A percentile compares a stretch with the other conserved stretches of the same genome.
These are phyloP conservation scores for Calypte anna DNA, from an alignment of 2,113 vertebrate genomes.

Conservation along the genomic window DNA sequence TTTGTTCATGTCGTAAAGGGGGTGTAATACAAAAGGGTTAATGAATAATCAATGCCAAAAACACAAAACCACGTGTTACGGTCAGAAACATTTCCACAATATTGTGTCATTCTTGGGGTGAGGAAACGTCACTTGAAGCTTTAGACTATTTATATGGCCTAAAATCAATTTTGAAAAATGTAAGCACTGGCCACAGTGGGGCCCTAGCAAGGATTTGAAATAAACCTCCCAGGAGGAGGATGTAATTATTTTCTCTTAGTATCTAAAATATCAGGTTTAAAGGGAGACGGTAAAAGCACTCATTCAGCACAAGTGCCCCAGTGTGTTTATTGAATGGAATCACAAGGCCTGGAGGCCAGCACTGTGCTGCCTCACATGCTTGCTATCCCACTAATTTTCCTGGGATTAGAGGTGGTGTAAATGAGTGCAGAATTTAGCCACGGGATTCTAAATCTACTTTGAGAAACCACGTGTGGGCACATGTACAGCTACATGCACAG, in stretches of 20 bases:
- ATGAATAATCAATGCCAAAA: conserved; percentile 26
- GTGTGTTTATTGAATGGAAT: conserved; percentile 65
- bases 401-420: conserved; percentile 46
- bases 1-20: neutral
- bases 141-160: conserved; percentile 71
- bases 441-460: neutral
- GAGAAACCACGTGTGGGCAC: neutral
- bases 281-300: conserved; percentile 61
- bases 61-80: conserved; percentile 13
- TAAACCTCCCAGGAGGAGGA: conserved; percentile 73
- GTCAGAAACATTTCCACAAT: conserved; percentile 41
- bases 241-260: conserved; percentile 79
- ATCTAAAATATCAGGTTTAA: conserved; percentile 73
- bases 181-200: conserved; percentile 70
- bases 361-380: neutral
- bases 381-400: conserved; percentile 23
- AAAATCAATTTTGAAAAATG: conserved; percentile 81
- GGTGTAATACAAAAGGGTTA: conserved; percentile 2
- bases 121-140: conserved; percentile 57
- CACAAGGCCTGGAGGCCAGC: neutral
- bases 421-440: neutral
- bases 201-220: conserved; percentile 71
- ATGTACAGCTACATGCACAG: neutral
- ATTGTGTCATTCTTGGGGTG: conserved; percentile 55
- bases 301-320: conserved; percentile 66